Conservation (phyloP, 2,888 invertebrate genomes). For the Polydrusus pterygomalis region DNA sequence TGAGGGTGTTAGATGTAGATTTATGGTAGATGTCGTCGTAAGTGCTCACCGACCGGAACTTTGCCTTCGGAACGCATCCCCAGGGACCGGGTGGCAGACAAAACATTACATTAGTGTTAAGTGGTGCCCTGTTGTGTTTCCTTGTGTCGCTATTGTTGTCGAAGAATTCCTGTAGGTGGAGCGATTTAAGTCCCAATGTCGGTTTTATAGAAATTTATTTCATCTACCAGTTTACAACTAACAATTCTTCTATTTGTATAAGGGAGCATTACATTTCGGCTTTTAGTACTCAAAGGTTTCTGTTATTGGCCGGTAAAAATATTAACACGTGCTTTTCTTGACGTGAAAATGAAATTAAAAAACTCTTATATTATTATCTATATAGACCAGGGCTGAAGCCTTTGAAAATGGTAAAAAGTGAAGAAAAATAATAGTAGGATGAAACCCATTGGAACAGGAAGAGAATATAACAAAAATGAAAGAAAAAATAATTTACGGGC, state of each 20-base stretch:
- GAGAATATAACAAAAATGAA: too few relatives aligned
- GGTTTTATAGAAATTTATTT: not conserved
- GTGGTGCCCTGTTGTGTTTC: conserved; percentile 58
- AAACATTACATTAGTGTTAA: conserved; percentile 70
- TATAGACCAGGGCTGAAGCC: too few relatives aligned
- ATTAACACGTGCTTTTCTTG: not conserved
- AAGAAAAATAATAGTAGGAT: too few relatives aligned
- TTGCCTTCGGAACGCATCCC: conserved; percentile 63
- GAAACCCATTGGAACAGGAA: too few relatives aligned
- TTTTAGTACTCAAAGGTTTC: not conserved
- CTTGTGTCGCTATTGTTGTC: conserved; percentile 36
- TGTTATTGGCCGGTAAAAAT: not conserved
- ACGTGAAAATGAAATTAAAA: not conserved
- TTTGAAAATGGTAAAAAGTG: too few relatives aligned
- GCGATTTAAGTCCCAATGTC: conserved; percentile 5
- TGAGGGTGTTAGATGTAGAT: conserved; percentile 60
- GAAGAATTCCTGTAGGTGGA: conserved; percentile 19
- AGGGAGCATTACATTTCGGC: too few relatives aligned
- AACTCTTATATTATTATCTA: too few relatives aligned
- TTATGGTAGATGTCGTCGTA: conserved; percentile 67
- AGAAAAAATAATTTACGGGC: too few relatives aligned
- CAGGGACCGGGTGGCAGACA: conserved; percentile 67
- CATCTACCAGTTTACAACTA: not conserved
- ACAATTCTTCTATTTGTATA: not conserved
- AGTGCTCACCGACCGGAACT: conserved; percentile 67